phyloP scores from a whole-genome alignment of 2,113 vertebrate species.

The Henicopernis longicauda region DNA sequence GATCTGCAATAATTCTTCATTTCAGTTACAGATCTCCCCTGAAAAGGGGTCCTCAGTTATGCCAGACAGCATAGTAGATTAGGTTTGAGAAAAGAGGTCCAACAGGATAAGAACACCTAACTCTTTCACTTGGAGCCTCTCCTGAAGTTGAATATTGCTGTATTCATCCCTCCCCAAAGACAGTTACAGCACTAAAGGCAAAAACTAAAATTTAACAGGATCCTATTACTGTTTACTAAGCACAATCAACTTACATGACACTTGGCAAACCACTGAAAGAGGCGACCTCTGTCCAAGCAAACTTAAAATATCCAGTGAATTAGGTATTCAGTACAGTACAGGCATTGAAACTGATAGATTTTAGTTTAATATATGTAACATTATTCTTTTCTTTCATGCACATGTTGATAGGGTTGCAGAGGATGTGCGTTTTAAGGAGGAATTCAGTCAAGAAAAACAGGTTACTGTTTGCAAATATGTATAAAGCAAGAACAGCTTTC shows the following conservation, averaged over 20 bases:
- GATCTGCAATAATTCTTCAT: neutral
- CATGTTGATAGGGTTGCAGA: neutral
- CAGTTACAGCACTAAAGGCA: neutral
- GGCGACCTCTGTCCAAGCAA: neutral
- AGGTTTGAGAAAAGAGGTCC: neutral
- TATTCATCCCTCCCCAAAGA: neutral
- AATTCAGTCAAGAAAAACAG: neutral
- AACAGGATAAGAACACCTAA: neutral
- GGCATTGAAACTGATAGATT: neutral
- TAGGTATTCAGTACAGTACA: neutral
- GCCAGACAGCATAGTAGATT: neutral
- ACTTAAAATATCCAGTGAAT: neutral
- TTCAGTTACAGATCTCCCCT: neutral
- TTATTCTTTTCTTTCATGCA: neutral
- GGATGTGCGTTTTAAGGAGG: neutral
- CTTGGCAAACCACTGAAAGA: neutral
- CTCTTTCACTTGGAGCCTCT: neutral
- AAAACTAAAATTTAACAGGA: neutral
- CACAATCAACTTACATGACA: neutral
- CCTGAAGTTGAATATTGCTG: neutral
- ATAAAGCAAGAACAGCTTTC: neutral
- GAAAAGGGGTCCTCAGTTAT: neutral
- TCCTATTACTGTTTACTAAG: neutral
- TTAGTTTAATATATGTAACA: neutral
- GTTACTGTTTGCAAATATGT: neutral